These are phyloP conservation scores for Macrobrachium rosenbergii DNA, from an alignment of 1,140 invertebrate species.

Conservation along the genomic window DNA sequence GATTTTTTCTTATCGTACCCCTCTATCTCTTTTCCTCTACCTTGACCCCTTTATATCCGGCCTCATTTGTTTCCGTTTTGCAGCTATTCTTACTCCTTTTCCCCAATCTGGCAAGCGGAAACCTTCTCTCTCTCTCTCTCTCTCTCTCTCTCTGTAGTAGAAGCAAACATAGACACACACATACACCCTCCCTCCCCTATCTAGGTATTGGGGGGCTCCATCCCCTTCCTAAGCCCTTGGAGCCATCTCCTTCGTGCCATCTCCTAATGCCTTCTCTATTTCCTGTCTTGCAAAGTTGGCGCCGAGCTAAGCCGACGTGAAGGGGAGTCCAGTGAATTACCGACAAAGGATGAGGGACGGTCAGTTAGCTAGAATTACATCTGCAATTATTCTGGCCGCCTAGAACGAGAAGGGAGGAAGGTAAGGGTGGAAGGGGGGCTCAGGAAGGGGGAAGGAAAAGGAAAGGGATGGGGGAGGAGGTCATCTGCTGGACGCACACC, in stretches of 20 bases:
- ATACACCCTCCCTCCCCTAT: neutral
- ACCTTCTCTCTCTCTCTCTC: constrained; percentile 27
- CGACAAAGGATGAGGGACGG: constrained; percentile 60
- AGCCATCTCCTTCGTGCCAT: neutral
- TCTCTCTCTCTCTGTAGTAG: constrained; percentile 22
- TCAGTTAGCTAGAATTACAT: constrained; percentile 62
- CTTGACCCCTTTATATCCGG: neutral
- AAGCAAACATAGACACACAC: neutral
- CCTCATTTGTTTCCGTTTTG: no score
- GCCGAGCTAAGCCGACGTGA: constrained; percentile 42
- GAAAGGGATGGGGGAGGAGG: neutral
- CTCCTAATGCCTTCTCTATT: constrained; percentile 56
- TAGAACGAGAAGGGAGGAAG: constrained; percentile 35
- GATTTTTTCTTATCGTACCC: neutral
- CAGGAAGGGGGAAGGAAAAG: no score
- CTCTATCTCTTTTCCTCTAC: constrained; percentile 12
- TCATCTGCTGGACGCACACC: constrained; percentile 50
- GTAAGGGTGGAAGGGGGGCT: neutral
- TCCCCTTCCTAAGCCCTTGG: neutral
- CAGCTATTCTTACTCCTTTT: no score
- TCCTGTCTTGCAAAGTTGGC: constrained; percentile 58
- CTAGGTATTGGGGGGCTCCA: neutral
- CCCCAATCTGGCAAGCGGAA: neutral
- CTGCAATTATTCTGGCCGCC: constrained; percentile 60
- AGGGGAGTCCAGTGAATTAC: constrained; percentile 53